Percentiles rank a stretch among this genome's conserved stretches.
These are phyloP conservation scores for Agapornis canus DNA, from an alignment of 2,797 vertebrate species.

Conservation along the genomic window DNA sequence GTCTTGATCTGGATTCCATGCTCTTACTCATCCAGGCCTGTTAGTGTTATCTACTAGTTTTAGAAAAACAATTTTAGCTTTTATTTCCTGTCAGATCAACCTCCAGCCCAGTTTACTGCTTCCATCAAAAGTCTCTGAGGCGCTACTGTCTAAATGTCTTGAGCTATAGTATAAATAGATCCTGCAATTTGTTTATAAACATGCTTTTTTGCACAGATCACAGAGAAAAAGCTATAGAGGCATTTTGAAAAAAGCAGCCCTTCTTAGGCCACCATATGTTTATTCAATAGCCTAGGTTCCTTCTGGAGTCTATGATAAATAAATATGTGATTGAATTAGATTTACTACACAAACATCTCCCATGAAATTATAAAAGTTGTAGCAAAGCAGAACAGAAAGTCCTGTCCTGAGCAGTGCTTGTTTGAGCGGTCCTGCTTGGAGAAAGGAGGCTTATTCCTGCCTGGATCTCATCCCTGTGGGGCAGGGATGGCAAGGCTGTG, in stretches of 20 bases:
- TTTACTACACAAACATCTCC: not conserved
- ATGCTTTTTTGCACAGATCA: not conserved
- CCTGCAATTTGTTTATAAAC: conserved; percentile 47
- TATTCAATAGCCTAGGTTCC: not conserved
- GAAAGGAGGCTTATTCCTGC: not conserved
- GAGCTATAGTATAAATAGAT: conserved; percentile 34
- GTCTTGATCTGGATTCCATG: not conserved
- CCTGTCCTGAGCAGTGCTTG: not conserved
- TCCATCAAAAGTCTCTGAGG: conserved; percentile 5
- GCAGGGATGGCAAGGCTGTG: not conserved
- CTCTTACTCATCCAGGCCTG: conserved; percentile 5
- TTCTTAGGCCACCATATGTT: not conserved
- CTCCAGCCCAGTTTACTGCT: not conserved
- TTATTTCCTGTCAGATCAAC: conserved; percentile 57
- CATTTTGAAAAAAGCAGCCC: not conserved
- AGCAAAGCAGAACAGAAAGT: not conserved
- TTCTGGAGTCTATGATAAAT: conserved; percentile 33
- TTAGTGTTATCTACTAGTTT: conserved; percentile 27
- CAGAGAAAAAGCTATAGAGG: not conserved
- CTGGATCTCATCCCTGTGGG: accelerated
- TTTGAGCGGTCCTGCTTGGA: not conserved
- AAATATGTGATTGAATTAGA: not conserved
- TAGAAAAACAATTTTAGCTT: conserved; percentile 43
- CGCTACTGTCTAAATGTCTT: conserved; percentile 9
- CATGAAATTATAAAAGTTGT: not conserved